Evolutionary conservation across 2,113 vertebrate genomes (phyloP).

Genomic region (Spea bombifrons): DNA sequence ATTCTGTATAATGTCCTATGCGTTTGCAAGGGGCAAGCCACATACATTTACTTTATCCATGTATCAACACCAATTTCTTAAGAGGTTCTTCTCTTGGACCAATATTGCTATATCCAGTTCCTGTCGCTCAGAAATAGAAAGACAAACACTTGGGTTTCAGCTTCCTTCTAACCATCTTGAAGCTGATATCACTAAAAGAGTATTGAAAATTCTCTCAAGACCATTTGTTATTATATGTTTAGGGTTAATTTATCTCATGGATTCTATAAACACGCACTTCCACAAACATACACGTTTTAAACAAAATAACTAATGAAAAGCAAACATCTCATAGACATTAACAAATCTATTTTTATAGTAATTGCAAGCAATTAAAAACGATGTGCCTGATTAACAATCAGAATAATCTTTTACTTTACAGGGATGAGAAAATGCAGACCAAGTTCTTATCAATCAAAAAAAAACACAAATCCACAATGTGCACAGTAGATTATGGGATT

Average conservation of each 20-base stretch:
- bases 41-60: too few relatives aligned
- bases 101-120: too few relatives aligned
- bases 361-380: constrained; percentile 37
- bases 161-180: too few relatives aligned
- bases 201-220: not conserved
- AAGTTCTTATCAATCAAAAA: constrained; percentile 11
- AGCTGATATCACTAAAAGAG: too few relatives aligned
- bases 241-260: not conserved
- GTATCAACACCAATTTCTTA: too few relatives aligned
- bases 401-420: constrained; percentile 28
- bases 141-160: too few relatives aligned
- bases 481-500: not conserved
- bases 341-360: constrained; percentile 33
- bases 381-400: constrained; percentile 24
- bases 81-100: too few relatives aligned
- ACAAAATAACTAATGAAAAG: constrained; percentile 31
- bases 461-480: not conserved
- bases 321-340: constrained; percentile 42
- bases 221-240: not conserved
- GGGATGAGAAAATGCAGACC: constrained; percentile 11
- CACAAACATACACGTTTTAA: too few relatives aligned
- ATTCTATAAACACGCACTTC: too few relatives aligned
- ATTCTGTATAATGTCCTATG: too few relatives aligned
- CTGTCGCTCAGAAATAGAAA: too few relatives aligned
- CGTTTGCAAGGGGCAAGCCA: too few relatives aligned